These are phyloP conservation scores for Bradysia coprophila DNA, from an alignment of 1,140 invertebrate species.

Conservation along the genomic window DNA sequence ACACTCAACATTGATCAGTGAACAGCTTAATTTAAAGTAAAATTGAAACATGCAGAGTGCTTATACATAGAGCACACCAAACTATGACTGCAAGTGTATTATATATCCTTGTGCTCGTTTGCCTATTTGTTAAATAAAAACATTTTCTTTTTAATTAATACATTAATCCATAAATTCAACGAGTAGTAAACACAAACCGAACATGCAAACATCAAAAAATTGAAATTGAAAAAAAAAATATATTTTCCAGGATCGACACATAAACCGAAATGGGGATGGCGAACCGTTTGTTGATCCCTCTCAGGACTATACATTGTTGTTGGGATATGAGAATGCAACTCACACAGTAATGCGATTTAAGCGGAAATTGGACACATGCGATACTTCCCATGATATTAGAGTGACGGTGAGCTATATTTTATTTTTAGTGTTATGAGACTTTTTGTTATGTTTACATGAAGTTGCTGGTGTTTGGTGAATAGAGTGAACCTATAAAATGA, in stretches of 20 bases:
- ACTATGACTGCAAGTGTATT: no score
- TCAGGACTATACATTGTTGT: constrained; percentile 47
- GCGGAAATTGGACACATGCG: constrained; percentile 53
- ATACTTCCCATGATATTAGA: constrained; percentile 39
- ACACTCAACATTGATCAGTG: no score
- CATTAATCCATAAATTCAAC: background rate
- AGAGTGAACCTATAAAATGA: no score
- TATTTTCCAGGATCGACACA: constrained; percentile 51
- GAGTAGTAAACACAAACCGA: background rate
- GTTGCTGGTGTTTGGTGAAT: no score
- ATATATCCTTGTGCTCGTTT: no score
- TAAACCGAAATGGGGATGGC: constrained; percentile 35
- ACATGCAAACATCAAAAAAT: background rate
- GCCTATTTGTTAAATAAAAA: background rate
- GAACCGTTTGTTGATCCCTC: constrained; percentile 42
- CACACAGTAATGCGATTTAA: constrained; percentile 53
- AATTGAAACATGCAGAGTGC: no score
- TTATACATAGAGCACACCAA: no score
- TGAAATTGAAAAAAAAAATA: background rate
- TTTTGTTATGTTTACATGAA: no score
- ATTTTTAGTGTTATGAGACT: background rate
- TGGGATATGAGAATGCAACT: constrained; percentile 49
- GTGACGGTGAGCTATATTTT: constrained; percentile 36
- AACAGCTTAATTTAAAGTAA: no score
- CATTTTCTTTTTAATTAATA: background rate